phyloP scores from a whole-genome alignment of 2,888 invertebrate genomes.

The Mesorhabditis spiculigera region DNA sequence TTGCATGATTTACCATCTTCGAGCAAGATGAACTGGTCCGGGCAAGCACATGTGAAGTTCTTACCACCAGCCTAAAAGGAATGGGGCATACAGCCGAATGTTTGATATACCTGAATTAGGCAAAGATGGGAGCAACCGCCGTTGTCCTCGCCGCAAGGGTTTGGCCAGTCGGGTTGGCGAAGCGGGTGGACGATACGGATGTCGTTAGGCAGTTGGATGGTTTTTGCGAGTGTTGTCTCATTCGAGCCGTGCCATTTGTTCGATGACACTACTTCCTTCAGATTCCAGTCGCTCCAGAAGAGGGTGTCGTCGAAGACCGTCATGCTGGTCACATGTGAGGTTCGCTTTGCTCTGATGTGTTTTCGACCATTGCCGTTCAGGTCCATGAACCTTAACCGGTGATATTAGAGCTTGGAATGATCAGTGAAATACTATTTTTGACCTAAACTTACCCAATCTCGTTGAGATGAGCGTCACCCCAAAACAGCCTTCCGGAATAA shows the following conservation, averaged over 20 bases:
- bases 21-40: constrained; percentile 81
- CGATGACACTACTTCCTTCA: constrained; percentile 79
- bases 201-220: constrained; percentile 57
- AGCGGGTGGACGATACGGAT: constrained; percentile 52
- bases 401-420: background rate
- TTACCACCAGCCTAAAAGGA: constrained; percentile 56
- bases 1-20: constrained; percentile 44
- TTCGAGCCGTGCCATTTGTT: constrained; percentile 77
- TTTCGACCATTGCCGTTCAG: constrained; percentile 37
- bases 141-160: constrained; percentile 87
- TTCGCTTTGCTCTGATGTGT: constrained; percentile 46
- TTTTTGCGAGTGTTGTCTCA: constrained; percentile 51
- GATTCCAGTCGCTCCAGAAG: constrained; percentile 98
- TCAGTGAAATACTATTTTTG: background rate
- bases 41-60: constrained; percentile 80
- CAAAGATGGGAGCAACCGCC: constrained; percentile 95
- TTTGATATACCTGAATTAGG: constrained; percentile 67
- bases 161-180: constrained; percentile 74
- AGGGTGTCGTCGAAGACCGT: constrained; percentile 84
- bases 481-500: constrained; percentile 83
- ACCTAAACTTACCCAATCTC: constrained; percentile 80
- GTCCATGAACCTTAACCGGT: constrained; percentile 46
- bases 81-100: background rate
- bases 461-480: constrained; percentile 96
- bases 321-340: constrained; percentile 82